A percentile compares a stretch with the other conserved stretches of the same genome.
Evolutionary conservation across 2,113 vertebrate genomes (phyloP).

Genomic region (Psittacus erithacus): DNA sequence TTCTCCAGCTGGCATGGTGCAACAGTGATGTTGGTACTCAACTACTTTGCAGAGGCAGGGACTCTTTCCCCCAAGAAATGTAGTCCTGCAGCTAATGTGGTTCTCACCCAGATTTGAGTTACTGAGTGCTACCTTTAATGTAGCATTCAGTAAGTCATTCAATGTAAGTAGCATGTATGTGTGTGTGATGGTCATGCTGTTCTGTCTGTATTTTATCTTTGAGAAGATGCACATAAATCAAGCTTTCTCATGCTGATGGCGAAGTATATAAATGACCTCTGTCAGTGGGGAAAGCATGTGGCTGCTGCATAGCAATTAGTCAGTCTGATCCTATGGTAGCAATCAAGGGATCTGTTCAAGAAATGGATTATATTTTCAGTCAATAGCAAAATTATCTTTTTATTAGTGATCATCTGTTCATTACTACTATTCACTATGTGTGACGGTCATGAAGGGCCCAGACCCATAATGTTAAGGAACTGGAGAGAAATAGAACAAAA

Average conservation of each 20-base stretch:
- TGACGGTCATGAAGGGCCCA: background rate
- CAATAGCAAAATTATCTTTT: background rate
- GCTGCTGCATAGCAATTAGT: background rate
- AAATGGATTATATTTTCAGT: background rate
- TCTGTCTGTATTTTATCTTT: background rate
- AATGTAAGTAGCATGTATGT: background rate
- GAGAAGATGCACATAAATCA: background rate
- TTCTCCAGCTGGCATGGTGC: background rate
- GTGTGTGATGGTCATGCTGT: background rate
- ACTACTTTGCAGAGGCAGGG: rapidly evolving
- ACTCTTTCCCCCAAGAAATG: background rate
- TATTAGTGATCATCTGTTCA: background rate
- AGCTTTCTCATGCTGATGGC: background rate
- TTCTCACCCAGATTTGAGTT: background rate
- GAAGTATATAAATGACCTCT: background rate
- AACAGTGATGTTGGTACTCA: background rate
- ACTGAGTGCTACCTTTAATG: background rate
- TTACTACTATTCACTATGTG: background rate
- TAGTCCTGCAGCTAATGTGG: background rate
- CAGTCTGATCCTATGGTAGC: background rate
- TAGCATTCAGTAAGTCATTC: background rate
- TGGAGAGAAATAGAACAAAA: background rate
- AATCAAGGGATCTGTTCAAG: background rate
- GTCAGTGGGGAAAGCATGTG: background rate
- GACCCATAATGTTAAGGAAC: background rate